A percentile compares a stretch with the other conserved stretches of the same genome.
These are phyloP conservation scores for Cancer borealis DNA, from an alignment of 2,888 invertebrate genomes.

Conservation along the genomic window DNA sequence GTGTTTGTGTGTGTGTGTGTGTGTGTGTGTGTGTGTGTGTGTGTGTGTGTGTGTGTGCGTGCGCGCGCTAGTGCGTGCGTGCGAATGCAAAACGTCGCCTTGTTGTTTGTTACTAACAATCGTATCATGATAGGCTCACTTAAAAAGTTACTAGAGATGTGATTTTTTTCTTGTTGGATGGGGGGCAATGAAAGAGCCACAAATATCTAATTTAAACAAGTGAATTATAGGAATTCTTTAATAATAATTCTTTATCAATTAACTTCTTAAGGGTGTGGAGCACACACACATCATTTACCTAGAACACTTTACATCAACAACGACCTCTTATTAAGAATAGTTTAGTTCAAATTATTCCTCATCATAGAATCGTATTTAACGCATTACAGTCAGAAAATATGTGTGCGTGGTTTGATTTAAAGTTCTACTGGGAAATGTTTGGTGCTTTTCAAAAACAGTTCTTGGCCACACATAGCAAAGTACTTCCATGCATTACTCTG, in stretches of 20 bases:
- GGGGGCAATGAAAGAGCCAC: neutral
- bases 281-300: neutral
- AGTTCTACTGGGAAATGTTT: neutral
- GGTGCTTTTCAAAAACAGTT: neutral
- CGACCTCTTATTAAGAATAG: neutral
- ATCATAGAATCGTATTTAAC: neutral
- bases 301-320: neutral
- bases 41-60: neutral
- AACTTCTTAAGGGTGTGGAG: neutral
- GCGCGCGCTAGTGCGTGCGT: neutral
- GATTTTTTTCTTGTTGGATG: neutral
- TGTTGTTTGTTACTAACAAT: neutral
- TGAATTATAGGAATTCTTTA: neutral
- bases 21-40: neutral
- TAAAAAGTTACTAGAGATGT: neutral
- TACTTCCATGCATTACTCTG: neutral
- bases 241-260: neutral
- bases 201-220: neutral
- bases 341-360: neutral
- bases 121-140: neutral
- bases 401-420: neutral
- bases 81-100: neutral
- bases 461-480: neutral
- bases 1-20: neutral
- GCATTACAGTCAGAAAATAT: neutral